phyloP scores from a whole-genome alignment of 2,888 invertebrate genomes.

The Lasioglossum zephyrum region DNA sequence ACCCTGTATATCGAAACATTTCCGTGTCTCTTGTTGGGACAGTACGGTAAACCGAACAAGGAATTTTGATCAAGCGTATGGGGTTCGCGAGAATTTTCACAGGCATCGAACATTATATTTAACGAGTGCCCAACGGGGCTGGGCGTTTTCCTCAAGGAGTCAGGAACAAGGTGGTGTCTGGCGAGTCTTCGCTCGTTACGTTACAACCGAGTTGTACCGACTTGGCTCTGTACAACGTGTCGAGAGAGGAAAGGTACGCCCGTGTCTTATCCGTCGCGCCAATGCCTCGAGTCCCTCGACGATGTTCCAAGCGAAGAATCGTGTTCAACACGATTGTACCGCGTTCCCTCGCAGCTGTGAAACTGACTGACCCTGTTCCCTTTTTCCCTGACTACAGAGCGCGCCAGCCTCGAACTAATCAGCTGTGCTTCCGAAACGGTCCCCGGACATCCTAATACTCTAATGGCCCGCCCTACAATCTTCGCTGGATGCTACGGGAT shows the following conservation, averaged over 20 bases:
- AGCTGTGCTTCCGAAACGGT: slow-evolving; percentile 13
- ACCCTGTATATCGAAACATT: not conserved
- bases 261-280: slow-evolving; percentile 23
- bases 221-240: slow-evolving; percentile 11
- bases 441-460: slow-evolving; percentile 6
- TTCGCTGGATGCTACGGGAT: not conserved
- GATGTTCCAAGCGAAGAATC: slow-evolving; percentile 28
- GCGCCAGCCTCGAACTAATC: slow-evolving; percentile 24
- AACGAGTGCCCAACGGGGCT: not conserved
- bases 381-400: not conserved
- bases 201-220: slow-evolving; percentile 13
- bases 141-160: not conserved
- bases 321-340: slow-evolving; percentile 25
- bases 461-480: not conserved
- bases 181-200: not conserved
- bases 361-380: slow-evolving; percentile 13
- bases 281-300: slow-evolving; percentile 27
- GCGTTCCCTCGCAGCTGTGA: slow-evolving; percentile 18
- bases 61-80: not conserved
- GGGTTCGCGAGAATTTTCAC: not conserved
- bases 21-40: not conserved
- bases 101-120: not conserved
- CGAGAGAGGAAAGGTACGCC: slow-evolving; percentile 23
- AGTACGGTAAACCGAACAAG: not conserved
- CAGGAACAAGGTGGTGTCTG: not conserved